Percentiles rank a stretch among this genome's conserved stretches.
Conservation (phyloP, 2,113 vertebrate genomes). For the Typhlomys cinereus region DNA sequence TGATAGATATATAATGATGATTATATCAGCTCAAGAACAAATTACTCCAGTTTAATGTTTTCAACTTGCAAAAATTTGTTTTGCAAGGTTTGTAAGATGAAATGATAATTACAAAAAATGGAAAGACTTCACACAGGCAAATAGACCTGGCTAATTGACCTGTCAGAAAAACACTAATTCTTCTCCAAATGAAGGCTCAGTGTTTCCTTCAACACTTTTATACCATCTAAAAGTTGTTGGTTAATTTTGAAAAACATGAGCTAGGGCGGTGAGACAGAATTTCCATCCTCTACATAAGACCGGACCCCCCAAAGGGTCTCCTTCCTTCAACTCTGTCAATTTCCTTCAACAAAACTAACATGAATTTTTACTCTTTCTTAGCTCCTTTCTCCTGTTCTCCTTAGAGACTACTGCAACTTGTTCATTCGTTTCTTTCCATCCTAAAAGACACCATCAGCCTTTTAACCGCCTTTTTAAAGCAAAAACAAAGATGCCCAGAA, state of each 20-base stretch:
- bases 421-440: conserved; percentile 38
- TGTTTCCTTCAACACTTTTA: neutral
- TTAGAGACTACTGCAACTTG: neutral
- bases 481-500: conserved; percentile 55
- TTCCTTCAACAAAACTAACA: too few relatives aligned
- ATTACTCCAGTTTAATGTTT: neutral
- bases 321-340: too few relatives aligned
- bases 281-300: neutral
- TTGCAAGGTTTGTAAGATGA: conserved; percentile 1
- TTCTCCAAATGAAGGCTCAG: neutral
- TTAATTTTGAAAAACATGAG: conserved; percentile 11
- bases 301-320: too few relatives aligned
- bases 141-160: neutral
- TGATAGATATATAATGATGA: neutral
- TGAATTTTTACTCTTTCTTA: neutral
- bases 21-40: neutral
- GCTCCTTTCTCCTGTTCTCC: neutral
- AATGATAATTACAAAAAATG: neutral
- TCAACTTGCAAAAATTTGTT: neutral
- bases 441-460: neutral
- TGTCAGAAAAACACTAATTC: neutral
- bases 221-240: neutral
- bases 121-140: neutral
- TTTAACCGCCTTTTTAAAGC: conserved; percentile 46
- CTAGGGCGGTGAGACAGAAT: neutral